Evolutionary conservation across 2,113 vertebrate genomes (phyloP).

Genomic region (Micromys minutus): DNA sequence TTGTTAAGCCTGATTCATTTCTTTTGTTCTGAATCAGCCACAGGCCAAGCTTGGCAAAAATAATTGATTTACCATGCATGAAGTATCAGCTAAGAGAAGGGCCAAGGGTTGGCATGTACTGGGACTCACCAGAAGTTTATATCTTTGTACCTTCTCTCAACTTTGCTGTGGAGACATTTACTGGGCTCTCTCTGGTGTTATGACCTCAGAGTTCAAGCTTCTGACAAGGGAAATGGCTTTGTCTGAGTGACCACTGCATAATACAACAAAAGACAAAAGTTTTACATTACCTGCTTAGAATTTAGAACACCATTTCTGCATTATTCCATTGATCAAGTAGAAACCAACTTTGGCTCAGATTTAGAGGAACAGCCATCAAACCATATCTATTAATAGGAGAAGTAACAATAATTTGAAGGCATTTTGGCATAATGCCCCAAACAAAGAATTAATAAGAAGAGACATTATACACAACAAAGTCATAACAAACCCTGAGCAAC

Average conservation of each 20-base stretch:
- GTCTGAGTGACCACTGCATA: background rate
- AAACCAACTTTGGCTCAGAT: background rate
- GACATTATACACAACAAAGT: background rate
- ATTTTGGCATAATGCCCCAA: background rate
- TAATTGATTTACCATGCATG: background rate
- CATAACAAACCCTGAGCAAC: background rate
- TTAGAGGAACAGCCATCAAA: background rate
- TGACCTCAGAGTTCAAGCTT: background rate
- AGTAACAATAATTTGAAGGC: background rate
- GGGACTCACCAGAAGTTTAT: background rate
- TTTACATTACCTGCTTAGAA: background rate
- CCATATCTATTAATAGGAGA: background rate
- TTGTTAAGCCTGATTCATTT: background rate
- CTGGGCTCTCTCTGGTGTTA: background rate
- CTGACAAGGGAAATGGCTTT: background rate
- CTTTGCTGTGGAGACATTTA: background rate
- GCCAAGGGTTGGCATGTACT: rapidly evolving
- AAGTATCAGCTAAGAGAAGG: background rate
- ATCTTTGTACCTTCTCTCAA: background rate
- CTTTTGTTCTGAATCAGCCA: background rate
- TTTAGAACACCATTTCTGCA: background rate
- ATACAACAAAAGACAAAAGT: background rate
- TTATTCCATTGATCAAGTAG: background rate
- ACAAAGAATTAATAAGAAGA: background rate
- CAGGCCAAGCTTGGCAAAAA: background rate